Evolutionary conservation across 2,113 vertebrate genomes (phyloP).

Genomic region (Origma solitaria): DNA sequence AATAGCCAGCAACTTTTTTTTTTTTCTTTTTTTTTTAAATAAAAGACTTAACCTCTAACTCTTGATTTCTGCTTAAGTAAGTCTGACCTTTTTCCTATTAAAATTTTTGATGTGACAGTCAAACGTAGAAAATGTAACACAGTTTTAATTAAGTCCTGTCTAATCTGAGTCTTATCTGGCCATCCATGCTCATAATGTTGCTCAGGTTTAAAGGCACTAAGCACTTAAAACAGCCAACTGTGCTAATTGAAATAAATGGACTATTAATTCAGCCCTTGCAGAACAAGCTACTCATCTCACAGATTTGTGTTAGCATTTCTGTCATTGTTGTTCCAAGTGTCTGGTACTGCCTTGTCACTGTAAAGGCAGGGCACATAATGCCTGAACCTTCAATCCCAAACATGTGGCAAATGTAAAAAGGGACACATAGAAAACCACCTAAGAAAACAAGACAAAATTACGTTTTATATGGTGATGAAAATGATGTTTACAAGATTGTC

Average conservation of each 20-base stretch:
- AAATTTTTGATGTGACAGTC: neutral
- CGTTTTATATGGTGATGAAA: neutral
- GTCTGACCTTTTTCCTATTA: neutral
- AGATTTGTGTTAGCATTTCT: neutral
- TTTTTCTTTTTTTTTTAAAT: neutral
- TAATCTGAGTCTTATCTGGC: conserved; percentile 6
- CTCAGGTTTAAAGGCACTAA: neutral
- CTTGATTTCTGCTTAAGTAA: neutral
- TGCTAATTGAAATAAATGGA: neutral
- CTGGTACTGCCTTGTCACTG: neutral
- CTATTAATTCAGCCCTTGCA: neutral
- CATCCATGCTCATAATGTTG: neutral
- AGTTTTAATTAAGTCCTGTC: neutral
- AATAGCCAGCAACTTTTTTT: neutral
- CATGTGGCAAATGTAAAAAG: neutral
- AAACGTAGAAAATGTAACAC: neutral
- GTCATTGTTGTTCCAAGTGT: neutral
- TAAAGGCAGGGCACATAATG: neutral
- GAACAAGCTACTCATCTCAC: neutral
- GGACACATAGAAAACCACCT: neutral
- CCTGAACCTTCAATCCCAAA: neutral
- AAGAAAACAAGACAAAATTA: neutral
- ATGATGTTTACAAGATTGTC: neutral
- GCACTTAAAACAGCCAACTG: neutral
- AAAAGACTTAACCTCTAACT: neutral